phyloP scores from a whole-genome alignment of 2,888 invertebrate species.

The Plebejus anna region DNA sequence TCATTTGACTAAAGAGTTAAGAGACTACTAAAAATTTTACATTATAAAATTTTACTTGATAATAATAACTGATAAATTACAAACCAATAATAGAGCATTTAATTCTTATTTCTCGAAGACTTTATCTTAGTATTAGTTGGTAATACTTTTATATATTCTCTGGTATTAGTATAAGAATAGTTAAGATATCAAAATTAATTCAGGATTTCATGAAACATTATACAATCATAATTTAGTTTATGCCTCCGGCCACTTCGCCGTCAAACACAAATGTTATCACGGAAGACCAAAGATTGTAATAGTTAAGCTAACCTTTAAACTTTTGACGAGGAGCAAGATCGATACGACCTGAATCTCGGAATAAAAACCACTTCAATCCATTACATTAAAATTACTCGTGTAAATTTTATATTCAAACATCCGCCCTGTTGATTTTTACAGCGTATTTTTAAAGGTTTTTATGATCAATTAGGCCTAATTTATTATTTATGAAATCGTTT shows the following conservation, averaged over 20 bases:
- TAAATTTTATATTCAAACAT: slow-evolving; percentile 13
- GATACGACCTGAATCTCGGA: neutral
- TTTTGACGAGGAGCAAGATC: slow-evolving; percentile 15
- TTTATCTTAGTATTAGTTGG: neutral
- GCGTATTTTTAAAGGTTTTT: slow-evolving; percentile 1
- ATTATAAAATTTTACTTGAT: neutral
- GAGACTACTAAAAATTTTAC: neutral
- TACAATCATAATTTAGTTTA: neutral
- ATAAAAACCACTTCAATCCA: slow-evolving; percentile 10
- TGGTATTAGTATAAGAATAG: no score
- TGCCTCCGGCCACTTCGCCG: neutral
- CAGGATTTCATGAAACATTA: neutral
- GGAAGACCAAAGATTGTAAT: neutral
- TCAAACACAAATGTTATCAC: neutral
- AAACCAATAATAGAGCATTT: neutral
- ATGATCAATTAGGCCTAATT: slow-evolving; percentile 4
- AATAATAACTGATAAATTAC: neutral
- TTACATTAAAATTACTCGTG: slow-evolving; percentile 6
- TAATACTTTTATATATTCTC: no score
- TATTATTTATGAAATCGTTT: neutral
- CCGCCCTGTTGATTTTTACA: neutral
- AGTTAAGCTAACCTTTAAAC: neutral
- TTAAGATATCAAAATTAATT: neutral
- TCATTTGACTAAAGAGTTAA: neutral
- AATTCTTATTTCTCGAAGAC: neutral